These are phyloP conservation scores for Notodonta dromedarius DNA, from an alignment of 2,888 invertebrate genomes.

Conservation along the genomic window DNA sequence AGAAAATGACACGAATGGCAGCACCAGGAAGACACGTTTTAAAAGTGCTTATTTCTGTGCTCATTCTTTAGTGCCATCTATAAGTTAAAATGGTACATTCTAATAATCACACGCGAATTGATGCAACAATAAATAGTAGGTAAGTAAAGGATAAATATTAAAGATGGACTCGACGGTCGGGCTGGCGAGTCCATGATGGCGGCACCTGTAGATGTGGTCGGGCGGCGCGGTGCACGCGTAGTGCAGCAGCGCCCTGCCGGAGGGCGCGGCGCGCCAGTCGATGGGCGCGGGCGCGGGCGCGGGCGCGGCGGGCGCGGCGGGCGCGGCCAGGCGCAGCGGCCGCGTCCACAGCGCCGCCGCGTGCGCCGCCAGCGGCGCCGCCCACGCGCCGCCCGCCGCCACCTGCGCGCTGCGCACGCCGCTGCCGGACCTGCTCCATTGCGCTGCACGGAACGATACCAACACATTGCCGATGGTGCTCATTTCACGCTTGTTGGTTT, in stretches of 20 bases:
- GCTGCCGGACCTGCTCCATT: slow-evolving; percentile 49
- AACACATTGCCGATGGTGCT: too few species aligned
- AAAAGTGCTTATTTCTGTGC: too few species aligned
- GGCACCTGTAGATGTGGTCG: slow-evolving; percentile 61
- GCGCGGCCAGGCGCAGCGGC: slow-evolving; percentile 82
- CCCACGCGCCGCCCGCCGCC: slow-evolving; percentile 84
- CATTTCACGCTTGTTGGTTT: too few species aligned
- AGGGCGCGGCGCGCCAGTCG: slow-evolving; percentile 54
- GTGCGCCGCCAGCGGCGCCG: slow-evolving; percentile 91
- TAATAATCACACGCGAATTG: too few species aligned
- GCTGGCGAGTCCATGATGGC: too few species aligned
- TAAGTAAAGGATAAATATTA: too few species aligned
- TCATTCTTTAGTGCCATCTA: too few species aligned
- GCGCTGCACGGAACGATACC: slow-evolving; percentile 27
- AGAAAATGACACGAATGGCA: too few species aligned
- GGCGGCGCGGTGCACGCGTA: slow-evolving; percentile 68
- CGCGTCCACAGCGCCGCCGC: slow-evolving; percentile 90
- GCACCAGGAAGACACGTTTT: background rate
- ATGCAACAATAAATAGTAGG: too few species aligned
- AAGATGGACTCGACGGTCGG: too few species aligned
- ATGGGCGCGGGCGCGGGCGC: slow-evolving; percentile 49
- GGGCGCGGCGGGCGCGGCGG: slow-evolving; percentile 49
- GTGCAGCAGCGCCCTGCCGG: slow-evolving; percentile 51
- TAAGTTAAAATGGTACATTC: too few species aligned
- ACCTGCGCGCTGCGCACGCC: slow-evolving; percentile 61